Conservation (phyloP, 1,140 invertebrate genomes). For the Cyrtorhinus lividipennis region DNA sequence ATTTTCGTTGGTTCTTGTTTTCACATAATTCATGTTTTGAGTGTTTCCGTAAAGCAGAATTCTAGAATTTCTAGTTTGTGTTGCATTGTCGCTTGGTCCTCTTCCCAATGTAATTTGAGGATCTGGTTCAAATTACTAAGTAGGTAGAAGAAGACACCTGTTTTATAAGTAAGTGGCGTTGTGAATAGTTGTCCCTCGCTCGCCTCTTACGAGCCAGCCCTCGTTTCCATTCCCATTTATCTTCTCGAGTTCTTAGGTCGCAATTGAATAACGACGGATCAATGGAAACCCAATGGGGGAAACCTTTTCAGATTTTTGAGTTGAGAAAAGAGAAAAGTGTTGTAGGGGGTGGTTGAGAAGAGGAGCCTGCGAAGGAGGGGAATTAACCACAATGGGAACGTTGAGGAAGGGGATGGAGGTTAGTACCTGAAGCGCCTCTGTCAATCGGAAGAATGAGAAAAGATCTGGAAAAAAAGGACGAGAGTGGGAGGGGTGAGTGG, state of each 20-base stretch:
- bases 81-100: too few species aligned
- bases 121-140: too few species aligned
- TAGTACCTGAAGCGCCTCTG: not conserved
- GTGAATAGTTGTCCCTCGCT: not conserved
- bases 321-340: not conserved
- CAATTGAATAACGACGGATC: not conserved
- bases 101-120: too few species aligned
- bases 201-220: not conserved
- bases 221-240: not conserved
- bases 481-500: not conserved
- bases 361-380: not conserved
- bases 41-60: too few species aligned
- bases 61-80: too few species aligned
- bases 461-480: not conserved
- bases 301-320: not conserved
- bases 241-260: not conserved
- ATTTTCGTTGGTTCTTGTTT: too few species aligned
- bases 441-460: not conserved
- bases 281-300: not conserved
- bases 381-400: not conserved
- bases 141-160: too few species aligned
- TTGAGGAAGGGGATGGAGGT: not conserved
- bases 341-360: not conserved
- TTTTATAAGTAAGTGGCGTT: not conserved
- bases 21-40: too few species aligned